phyloP scores from a whole-genome alignment of 1,140 invertebrate genomes.

The Drosophila pachea region DNA sequence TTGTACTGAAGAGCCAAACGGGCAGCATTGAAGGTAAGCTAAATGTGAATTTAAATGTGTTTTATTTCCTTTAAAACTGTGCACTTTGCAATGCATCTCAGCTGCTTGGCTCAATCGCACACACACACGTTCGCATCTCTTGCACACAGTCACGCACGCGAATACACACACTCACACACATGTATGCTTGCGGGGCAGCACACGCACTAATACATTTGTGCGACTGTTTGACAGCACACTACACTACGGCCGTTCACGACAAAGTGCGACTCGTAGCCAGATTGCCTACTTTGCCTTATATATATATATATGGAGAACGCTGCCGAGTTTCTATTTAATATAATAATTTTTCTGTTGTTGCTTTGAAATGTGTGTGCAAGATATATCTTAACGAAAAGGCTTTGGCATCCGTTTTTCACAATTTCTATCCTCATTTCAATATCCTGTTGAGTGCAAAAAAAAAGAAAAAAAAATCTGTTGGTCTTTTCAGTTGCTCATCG shows the following conservation, averaged over 20 bases:
- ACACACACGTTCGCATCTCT: conserved; percentile 15
- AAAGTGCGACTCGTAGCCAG: conserved; percentile 52
- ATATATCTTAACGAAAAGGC: background rate
- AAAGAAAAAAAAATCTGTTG: background rate
- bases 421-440: too few species aligned
- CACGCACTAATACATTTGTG: conserved; percentile 40
- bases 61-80: conserved; percentile 9
- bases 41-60: conserved; percentile 24
- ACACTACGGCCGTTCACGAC: conserved; percentile 43
- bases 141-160: conserved; percentile 22
- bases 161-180: conserved; percentile 16
- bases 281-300: conserved; percentile 44
- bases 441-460: too few species aligned
- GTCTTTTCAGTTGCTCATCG: conserved; percentile 17
- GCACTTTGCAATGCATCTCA: conserved; percentile 56
- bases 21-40: conserved; percentile 34
- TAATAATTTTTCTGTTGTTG: conserved; percentile 26
- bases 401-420: too few species aligned
- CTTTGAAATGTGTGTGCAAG: conserved; percentile 23
- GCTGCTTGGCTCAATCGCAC: conserved; percentile 60
- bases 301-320: conserved; percentile 8
- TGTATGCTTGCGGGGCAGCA: conserved; percentile 29
- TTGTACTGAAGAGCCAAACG: conserved; percentile 16
- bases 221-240: conserved; percentile 54
- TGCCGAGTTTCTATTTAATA: conserved; percentile 61